Evolutionary conservation across 1,140 invertebrate species (phyloP).

Genomic region (Olivierus martensii): DNA sequence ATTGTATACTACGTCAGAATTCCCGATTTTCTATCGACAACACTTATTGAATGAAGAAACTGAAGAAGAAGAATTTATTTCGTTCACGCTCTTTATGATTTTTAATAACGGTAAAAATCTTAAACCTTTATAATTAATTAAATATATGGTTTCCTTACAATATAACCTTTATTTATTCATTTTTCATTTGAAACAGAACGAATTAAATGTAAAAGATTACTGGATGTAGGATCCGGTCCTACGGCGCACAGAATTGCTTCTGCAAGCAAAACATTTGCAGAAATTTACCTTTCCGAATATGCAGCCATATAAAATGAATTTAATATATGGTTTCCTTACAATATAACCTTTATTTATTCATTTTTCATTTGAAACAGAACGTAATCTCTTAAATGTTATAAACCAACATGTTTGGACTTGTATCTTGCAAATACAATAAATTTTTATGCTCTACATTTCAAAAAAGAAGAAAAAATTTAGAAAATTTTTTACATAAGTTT

Average conservation of each 20-base stretch:
- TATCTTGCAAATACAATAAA: too few species aligned
- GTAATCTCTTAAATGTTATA: not conserved
- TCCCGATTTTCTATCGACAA: too few species aligned
- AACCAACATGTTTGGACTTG: too few species aligned
- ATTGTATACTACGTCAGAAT: too few species aligned
- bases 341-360: not conserved
- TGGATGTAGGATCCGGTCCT: constrained; percentile 6
- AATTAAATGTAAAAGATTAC: not conserved
- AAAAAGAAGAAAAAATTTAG: too few species aligned
- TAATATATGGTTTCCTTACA: too few species aligned
- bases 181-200: not conserved
- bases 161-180: not conserved
- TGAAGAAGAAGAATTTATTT: too few species aligned
- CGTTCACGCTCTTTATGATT: too few species aligned
- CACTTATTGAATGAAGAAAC: too few species aligned
- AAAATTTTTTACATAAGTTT: too few species aligned
- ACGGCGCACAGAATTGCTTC: constrained; percentile 6
- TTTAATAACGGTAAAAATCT: not conserved
- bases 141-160: too few species aligned
- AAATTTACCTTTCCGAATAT: constrained; percentile 5
- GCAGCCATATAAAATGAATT: not conserved
- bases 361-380: not conserved
- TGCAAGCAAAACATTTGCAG: not conserved
- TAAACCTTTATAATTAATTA: not conserved
- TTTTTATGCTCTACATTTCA: too few species aligned